Base-by-base conservation (phyloP, 37 sponge, comb jelly and placozoan species). In the Dysidea cf. avara region DNA sequence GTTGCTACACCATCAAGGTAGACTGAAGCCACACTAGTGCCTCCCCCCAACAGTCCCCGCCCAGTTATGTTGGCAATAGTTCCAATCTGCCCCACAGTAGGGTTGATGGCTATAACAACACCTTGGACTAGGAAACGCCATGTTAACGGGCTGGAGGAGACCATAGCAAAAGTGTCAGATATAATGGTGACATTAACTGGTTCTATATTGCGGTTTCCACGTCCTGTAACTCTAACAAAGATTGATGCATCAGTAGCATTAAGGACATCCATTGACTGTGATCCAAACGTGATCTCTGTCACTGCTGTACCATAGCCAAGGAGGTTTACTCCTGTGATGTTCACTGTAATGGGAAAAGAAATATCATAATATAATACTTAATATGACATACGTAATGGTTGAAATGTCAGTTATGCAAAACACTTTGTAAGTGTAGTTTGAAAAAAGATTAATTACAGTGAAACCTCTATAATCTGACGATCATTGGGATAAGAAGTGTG, bases 121-220 rank as follows among this genome's bases (percentile, higher is more conserved):
- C 92, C 92, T 17, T 51, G 55, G 1, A 62, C 61, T 32, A 78
- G 22, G 71, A 82, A 91, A 0, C 81, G 78, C 92, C 92, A 91
- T 0, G 39, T 54, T n/a, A 17, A 17, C 40, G n/a, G 46, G 51
- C 56, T 50, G 0, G 83, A 75, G 0, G 39, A 12, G 13, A 88
- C 82, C 0, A 55, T 25, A 20, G 82, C 83, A 18, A 24, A 34
- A 9, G 75, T 73, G 28, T 62, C 61, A 20, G 84, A 39, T 12
- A 47, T 60, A 17, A 87, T 66, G 9, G 17, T 56, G 5, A 83
- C 59, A 6, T 3, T 2, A 1, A 72, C 78, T 26, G 59, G 53
- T 21, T 50, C 24, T 31, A 61, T 49, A 22, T 69, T 71, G 33
- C 21, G 37, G 54, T 72, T 72, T 9, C 49, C 3, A 17, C 43